Conservation (phyloP, 2,797 vertebrate species). For the Cuniculus paca region DNA sequence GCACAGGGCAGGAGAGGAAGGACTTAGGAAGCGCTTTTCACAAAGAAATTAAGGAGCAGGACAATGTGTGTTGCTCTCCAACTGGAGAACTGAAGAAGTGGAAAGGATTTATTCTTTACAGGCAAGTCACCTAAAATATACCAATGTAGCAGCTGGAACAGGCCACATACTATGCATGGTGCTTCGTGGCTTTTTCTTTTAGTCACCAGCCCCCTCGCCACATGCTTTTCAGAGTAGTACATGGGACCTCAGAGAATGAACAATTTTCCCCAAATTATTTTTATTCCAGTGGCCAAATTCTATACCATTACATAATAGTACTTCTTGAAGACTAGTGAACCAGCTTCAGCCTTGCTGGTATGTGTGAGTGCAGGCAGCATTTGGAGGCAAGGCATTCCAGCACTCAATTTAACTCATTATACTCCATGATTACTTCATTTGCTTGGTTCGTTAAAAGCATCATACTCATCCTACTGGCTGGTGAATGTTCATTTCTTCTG, state of each 20-base stretch:
- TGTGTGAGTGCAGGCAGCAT: rapidly evolving
- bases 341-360: neutral
- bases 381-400: neutral
- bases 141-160: too few species aligned
- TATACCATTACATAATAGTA: neutral
- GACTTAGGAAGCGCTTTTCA: neutral
- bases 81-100: rapidly evolving
- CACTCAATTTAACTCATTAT: neutral
- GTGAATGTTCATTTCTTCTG: neutral
- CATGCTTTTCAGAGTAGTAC: neutral
- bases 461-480: neutral
- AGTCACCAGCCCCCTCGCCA: neutral
- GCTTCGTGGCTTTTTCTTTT: neutral
- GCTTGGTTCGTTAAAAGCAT: neutral
- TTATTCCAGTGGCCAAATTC: neutral
- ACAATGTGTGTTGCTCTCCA: neutral
- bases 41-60: neutral
- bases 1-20: neutral
- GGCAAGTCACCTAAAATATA: neutral
- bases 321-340: neutral
- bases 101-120: neutral
- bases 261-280: neutral
- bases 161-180: rapidly evolving
- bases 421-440: neutral
- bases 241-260: neutral